Percentiles rank a stretch among this genome's conserved stretches.
Conservation (phyloP, 1,140 invertebrate genomes). For the Armadillidium nasatum region DNA sequence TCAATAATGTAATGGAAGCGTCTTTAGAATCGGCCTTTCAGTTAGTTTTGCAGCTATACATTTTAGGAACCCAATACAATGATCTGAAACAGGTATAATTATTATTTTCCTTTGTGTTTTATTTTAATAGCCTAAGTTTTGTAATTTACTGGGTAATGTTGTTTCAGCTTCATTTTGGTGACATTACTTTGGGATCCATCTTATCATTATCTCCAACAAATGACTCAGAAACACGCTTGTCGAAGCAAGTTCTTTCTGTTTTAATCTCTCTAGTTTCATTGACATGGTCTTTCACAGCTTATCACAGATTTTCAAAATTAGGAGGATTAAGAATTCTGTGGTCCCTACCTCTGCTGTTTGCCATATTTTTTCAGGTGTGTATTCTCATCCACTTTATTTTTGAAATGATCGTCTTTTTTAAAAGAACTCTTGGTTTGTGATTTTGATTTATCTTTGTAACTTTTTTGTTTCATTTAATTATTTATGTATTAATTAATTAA, state of each 20-base stretch:
- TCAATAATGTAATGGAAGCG: slow-evolving; percentile 3
- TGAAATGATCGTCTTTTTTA: not conserved
- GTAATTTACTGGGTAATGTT: not conserved
- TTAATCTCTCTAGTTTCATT: not conserved
- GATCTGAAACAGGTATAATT: not conserved
- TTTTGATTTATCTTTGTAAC: no score
- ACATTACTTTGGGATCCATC: not conserved
- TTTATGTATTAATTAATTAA: no score
- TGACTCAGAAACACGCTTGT: not conserved
- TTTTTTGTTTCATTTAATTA: no score
- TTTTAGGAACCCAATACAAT: not conserved
- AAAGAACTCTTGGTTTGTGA: no score
- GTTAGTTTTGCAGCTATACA: not conserved
- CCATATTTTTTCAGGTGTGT: not conserved
- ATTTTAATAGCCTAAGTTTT: not conserved
- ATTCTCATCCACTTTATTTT: not conserved
- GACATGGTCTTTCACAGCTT: not conserved
- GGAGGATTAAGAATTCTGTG: not conserved
- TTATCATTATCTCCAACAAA: not conserved
- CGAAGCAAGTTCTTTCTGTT: not conserved
- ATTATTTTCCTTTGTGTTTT: not conserved
- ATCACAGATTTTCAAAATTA: not conserved
- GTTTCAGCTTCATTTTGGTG: not conserved
- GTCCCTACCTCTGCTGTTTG: not conserved
- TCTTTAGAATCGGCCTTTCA: not conserved